Base-by-base conservation (phyloP, 2,113 vertebrate genomes). In the Hippocampus comes region DNA sequence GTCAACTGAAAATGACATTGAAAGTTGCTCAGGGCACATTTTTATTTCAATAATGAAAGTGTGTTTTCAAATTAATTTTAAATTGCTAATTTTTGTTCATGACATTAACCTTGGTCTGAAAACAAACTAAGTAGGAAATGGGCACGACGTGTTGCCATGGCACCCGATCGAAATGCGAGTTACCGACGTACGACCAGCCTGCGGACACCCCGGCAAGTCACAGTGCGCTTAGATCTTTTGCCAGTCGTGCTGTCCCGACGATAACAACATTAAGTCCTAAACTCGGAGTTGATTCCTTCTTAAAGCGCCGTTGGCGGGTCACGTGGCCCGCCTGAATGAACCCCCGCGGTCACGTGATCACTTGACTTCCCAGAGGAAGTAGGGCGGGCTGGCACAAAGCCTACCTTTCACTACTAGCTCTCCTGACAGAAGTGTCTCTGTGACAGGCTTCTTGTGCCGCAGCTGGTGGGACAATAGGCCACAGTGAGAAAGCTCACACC, bases 341-440 rank as follows among this genome's bases (percentile, higher is more conserved):
- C 65, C 9, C 64, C 12, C 7, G n/a, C 42, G 11, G 64, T 27
- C 75, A 42, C 21, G 67, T 4, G 25, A 68, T 27, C 77, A 42
- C 72, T 63, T 25, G 8, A n/a, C 8, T 49, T 85, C 82, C 84
- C 88, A 82, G 76, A 84, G 83, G 88, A 91, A 90, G 83, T 85
- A 43, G 4, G 80, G 82, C 83, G 73, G 25, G 75, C 70, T 66
- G 68, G 80, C 78, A 84, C 79, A 84, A 92, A 80, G 63, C 82
- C 46, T 59, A 76, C 78, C 87, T 86, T 84, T 92, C 88, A 92
- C 86, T 78, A 75, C 71, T 67, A 17, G 67, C 63, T 70, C 72
- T 70, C n/a, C 57, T 63, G 82, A 90, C 90, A 93, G 87, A 87
- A 81, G 77, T 71, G 18, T 74, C 88, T 89, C 84, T 92, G 76